Evolutionary conservation across 1,140 invertebrate genomes (phyloP).

Genomic region (Penaeus vannamei): DNA sequence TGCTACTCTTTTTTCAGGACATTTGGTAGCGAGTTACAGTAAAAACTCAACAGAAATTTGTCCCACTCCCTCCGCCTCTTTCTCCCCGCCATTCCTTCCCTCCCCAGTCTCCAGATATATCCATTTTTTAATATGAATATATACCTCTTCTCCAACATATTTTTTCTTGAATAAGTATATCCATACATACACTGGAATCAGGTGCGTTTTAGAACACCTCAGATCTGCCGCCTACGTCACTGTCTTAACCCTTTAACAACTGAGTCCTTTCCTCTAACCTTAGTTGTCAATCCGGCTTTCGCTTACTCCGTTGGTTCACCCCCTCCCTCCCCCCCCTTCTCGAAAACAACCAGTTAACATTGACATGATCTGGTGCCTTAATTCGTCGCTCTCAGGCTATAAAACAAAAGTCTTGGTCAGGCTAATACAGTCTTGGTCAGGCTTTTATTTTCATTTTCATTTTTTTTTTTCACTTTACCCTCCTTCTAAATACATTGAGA

Average conservation of each 20-base stretch:
- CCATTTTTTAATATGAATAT: too few species aligned
- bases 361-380: slow-evolving; percentile 27
- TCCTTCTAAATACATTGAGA: slow-evolving; percentile 29
- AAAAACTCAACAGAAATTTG: too few species aligned
- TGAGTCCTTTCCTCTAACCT: too few species aligned
- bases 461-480: not conserved
- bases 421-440: slow-evolving; percentile 11
- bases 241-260: too few species aligned
- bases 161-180: too few species aligned
- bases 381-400: slow-evolving; percentile 8
- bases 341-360: slow-evolving; percentile 41
- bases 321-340: slow-evolving; percentile 21
- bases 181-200: too few species aligned
- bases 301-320: slow-evolving; percentile 10
- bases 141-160: slow-evolving; percentile 1
- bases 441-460: slow-evolving; percentile 6
- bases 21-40: too few species aligned
- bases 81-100: slow-evolving; percentile 10
- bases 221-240: too few species aligned
- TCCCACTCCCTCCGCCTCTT: not conserved
- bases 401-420: too few species aligned
- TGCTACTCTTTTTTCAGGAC: too few species aligned
- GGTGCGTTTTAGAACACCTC: too few species aligned
- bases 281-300: not conserved
- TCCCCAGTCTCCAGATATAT: not conserved